Conservation (phyloP, 2,113 vertebrate genomes). For the Halichoerus grypus region DNA sequence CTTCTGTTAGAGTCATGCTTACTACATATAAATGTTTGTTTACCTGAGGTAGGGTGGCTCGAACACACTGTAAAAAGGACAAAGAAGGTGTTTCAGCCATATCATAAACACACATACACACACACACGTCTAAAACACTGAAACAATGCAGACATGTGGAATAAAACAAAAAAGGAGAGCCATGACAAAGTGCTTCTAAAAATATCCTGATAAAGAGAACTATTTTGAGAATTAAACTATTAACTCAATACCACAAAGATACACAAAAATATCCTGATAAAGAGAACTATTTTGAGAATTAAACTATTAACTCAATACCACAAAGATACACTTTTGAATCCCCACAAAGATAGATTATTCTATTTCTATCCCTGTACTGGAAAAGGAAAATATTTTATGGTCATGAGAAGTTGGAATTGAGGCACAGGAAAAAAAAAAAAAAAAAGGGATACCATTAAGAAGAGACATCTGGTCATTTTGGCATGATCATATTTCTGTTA, state of each 20-base stretch:
- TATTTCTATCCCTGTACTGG: not conserved
- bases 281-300: not conserved
- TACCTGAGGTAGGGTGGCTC: not conserved
- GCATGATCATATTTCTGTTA: slow-evolving; percentile 57
- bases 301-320: not conserved
- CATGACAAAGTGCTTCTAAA: slow-evolving; percentile 5
- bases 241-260: not conserved
- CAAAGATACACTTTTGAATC: not conserved
- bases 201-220: not conserved
- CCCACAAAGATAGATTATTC: no score
- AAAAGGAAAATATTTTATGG: slow-evolving; percentile 50
- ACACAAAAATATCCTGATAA: not conserved
- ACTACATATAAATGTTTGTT: not conserved
- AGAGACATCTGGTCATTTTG: slow-evolving; percentile 71
- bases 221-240: slow-evolving; percentile 16
- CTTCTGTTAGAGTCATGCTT: not conserved
- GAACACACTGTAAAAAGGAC: not conserved
- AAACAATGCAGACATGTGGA: not conserved
- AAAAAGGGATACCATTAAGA: slow-evolving; percentile 43
- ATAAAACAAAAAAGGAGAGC: not conserved
- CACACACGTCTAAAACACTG: not conserved
- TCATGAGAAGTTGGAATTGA: slow-evolving; percentile 37
- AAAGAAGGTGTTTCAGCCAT: not conserved
- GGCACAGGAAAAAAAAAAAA: not conserved
- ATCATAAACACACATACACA: not conserved